Evolutionary conservation across 1,140 invertebrate species (phyloP).

Genomic region (Streblospio benedicti): DNA sequence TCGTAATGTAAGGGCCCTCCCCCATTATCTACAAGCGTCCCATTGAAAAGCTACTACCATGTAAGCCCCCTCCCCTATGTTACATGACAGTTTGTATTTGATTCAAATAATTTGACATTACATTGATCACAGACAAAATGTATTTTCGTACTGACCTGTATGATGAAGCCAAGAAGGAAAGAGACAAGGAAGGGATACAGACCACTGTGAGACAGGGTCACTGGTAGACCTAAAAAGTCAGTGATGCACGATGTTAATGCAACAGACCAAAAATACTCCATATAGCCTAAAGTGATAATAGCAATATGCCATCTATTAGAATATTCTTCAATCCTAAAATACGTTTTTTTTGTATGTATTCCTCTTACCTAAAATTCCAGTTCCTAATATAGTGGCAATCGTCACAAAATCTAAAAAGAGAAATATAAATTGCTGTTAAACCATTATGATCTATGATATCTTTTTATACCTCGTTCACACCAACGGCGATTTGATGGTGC

Average conservation of each 20-base stretch:
- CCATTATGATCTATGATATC: too few species aligned
- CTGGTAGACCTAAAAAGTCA: slow-evolving; percentile 29
- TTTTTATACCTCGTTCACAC: too few species aligned
- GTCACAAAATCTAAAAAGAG: slow-evolving; percentile 41
- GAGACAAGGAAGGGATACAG: slow-evolving; percentile 37
- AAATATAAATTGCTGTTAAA: too few species aligned
- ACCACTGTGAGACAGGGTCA: slow-evolving; percentile 30
- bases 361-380: slow-evolving; percentile 33
- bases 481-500: too few species aligned
- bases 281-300: neutral
- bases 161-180: slow-evolving; percentile 30
- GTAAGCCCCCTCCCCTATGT: neutral
- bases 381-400: slow-evolving; percentile 37
- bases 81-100: neutral
- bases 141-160: slow-evolving; percentile 26
- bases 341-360: neutral
- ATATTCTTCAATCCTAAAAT: neutral
- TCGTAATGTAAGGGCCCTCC: neutral
- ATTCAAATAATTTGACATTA: neutral
- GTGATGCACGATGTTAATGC: neutral
- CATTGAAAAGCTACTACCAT: neutral
- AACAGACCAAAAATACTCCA: neutral
- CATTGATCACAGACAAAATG: neutral
- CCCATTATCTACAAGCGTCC: neutral
- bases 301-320: neutral